Percentiles rank a stretch among this genome's conserved stretches.
Conservation (phyloP, 1,140 invertebrate genomes). For the Metaphire vulgaris region DNA sequence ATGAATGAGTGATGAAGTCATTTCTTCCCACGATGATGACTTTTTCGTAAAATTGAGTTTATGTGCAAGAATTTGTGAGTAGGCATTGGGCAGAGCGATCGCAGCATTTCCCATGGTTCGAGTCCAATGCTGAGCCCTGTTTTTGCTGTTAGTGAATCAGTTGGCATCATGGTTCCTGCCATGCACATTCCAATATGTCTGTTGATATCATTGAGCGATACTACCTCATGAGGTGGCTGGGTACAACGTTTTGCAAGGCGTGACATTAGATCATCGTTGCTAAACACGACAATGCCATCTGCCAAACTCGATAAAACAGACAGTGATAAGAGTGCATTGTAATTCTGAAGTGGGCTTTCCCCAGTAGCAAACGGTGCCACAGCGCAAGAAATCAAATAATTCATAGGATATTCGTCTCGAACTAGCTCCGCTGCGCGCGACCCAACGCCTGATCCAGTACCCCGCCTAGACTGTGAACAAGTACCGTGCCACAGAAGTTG, state of each 20-base stretch:
- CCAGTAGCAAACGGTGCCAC: conserved; percentile 44
- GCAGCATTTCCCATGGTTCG: conserved; percentile 3
- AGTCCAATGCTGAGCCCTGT: conserved; percentile 17
- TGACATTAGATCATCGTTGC: conserved; percentile 4
- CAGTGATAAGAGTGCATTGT: conserved; percentile 40
- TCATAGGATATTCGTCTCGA: conserved; percentile 41
- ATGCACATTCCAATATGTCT: conserved; percentile 39
- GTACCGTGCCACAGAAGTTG: conserved; percentile 37
- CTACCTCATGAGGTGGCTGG: conserved; percentile 21
- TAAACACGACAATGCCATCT: conserved; percentile 7
- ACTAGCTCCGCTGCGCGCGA: conserved; percentile 41
- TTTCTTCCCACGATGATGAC: background rate
- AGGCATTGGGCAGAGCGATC: background rate
- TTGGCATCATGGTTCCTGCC: conserved; percentile 42
- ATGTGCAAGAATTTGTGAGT: background rate
- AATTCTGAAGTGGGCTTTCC: conserved; percentile 49
- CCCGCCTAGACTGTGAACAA: conserved; percentile 48
- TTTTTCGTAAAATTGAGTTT: background rate
- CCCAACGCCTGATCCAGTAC: conserved; percentile 44
- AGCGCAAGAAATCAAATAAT: conserved; percentile 43
- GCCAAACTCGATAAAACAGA: background rate
- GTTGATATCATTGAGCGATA: conserved; percentile 41
- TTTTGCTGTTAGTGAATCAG: conserved; percentile 36
- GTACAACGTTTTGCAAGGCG: background rate
- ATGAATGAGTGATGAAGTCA: background rate